Conservation (phyloP, 2,888 invertebrate species). For the Caenorhabditis sinica region DNA sequence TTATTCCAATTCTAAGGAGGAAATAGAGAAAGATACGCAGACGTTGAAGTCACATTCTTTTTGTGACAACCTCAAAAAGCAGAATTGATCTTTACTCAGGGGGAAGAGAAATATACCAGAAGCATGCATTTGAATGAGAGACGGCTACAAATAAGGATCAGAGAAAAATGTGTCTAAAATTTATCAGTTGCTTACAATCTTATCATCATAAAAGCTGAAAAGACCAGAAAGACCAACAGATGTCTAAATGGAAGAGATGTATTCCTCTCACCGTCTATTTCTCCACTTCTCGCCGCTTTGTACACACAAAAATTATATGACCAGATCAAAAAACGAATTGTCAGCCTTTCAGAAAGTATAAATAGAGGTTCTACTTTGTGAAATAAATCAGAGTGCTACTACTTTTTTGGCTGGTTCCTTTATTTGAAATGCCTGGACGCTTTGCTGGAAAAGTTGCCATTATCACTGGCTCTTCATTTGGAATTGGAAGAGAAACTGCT, state of each 20-base stretch:
- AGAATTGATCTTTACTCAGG: conserved; percentile 22
- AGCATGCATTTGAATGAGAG: background rate
- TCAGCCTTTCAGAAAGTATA: background rate
- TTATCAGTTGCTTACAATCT: background rate
- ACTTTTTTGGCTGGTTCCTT: background rate
- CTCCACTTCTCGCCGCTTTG: background rate
- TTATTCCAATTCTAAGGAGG: background rate
- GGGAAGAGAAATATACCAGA: background rate
- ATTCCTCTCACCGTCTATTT: conserved; percentile 22
- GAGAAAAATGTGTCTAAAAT: background rate
- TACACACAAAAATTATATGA: conserved; percentile 7
- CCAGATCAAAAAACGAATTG: conserved; percentile 1
- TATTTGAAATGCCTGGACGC: conserved; percentile 12
- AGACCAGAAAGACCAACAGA: conserved; percentile 1
- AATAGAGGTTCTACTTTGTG: background rate
- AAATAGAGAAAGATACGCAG: conserved; percentile 1
- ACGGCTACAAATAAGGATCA: background rate
- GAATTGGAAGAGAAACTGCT: conserved; percentile 64
- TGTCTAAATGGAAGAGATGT: conserved; percentile 34
- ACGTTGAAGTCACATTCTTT: conserved; percentile 20
- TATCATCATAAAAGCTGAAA: background rate
- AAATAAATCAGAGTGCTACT: background rate
- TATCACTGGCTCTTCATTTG: conserved; percentile 54
- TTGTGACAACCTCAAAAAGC: conserved; percentile 17
- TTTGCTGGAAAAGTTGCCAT: conserved; percentile 29